These are phyloP conservation scores for Halichoerus grypus DNA, from an alignment of 2,113 vertebrate species.

Conservation along the genomic window DNA sequence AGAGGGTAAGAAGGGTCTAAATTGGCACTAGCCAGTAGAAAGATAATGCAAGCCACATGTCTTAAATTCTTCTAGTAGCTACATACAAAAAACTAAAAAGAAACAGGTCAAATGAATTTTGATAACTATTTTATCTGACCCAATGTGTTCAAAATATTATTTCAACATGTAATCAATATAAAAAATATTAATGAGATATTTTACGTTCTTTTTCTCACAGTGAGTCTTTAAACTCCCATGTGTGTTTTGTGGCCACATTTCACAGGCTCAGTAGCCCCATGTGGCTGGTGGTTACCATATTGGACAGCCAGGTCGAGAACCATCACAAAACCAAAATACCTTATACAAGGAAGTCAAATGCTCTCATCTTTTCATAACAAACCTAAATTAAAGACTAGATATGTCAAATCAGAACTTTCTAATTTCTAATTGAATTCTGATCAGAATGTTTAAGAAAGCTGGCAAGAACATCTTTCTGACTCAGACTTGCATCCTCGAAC, in stretches of 20 bases:
- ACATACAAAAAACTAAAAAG: neutral
- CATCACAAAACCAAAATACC: neutral
- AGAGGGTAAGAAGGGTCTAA: neutral
- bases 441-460: neutral
- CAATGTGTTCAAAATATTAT: neutral
- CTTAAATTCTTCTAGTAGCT: neutral
- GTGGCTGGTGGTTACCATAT: fast-evolving
- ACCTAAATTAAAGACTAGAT: neutral
- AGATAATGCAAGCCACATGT: neutral
- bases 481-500: fast-evolving
- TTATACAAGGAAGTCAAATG: neutral
- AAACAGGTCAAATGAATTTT: neutral
- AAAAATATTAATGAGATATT: neutral
- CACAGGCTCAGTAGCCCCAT: fast-evolving
- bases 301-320: neutral
- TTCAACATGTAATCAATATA: neutral
- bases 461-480: neutral
- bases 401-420: neutral
- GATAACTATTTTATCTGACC: neutral
- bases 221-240: neutral
- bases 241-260: neutral
- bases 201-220: neutral
- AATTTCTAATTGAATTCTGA: neutral
- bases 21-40: fast-evolving
- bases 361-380: neutral